These are phyloP conservation scores for Notospermus geniculatus DNA, from an alignment of 1,140 invertebrate genomes.

Conservation along the genomic window DNA sequence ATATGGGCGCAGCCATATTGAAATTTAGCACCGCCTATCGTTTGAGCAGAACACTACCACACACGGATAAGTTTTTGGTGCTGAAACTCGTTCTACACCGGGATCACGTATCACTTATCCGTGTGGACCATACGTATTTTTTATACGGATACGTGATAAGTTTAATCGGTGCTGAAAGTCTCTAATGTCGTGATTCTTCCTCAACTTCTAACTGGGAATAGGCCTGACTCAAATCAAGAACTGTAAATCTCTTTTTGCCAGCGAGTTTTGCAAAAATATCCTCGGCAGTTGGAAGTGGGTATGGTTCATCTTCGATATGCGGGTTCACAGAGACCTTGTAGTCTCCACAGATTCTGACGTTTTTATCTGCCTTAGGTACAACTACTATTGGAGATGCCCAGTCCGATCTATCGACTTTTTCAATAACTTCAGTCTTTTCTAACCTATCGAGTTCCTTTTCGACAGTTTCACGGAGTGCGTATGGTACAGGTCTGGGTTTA, in stretches of 20 bases:
- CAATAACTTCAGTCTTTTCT: constrained; percentile 46
- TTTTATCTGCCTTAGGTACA: constrained; percentile 26
- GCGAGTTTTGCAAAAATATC: constrained; percentile 2
- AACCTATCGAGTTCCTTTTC: constrained; percentile 49
- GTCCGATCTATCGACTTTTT: constrained; percentile 43
- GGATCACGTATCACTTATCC: no score
- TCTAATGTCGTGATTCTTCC: constrained; percentile 5
- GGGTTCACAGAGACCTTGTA: constrained; percentile 44
- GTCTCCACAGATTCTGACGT: constrained; percentile 33
- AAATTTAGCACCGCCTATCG: no score
- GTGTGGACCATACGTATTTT: no score
- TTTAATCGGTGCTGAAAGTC: constrained; percentile 1
- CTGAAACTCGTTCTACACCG: no score
- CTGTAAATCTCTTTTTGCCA: neutral
- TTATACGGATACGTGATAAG: no score
- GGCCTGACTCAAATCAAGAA: constrained; percentile 7
- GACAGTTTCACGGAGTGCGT: constrained; percentile 46
- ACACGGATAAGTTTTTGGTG: no score
- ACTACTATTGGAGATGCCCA: constrained; percentile 33
- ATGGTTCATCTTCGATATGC: constrained; percentile 11
- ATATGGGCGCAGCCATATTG: no score
- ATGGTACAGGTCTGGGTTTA: constrained; percentile 22
- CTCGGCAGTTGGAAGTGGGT: neutral
- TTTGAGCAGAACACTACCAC: no score
- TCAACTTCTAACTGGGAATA: constrained; percentile 9